A percentile compares a stretch with the other conserved stretches of the same genome.
Evolutionary conservation across 2,888 invertebrate genomes (phyloP).

Genomic region (Aphrophora alni): DNA sequence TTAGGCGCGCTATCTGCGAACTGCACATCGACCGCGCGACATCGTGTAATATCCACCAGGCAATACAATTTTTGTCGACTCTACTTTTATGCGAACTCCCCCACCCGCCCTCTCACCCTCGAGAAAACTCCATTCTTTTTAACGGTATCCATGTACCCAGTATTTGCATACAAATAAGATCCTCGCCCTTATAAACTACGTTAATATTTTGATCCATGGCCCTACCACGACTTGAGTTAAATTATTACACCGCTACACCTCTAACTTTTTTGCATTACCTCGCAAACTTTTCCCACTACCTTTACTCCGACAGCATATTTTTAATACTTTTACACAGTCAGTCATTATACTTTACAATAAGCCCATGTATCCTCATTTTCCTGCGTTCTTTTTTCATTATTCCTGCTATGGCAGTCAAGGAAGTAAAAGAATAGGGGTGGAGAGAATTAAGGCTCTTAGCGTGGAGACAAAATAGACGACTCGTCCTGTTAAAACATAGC

Average conservation of each 20-base stretch:
- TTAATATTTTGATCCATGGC: conserved; percentile 40
- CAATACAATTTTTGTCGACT: conserved; percentile 20
- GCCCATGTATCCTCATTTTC: conserved; percentile 44
- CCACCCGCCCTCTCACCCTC: not conserved
- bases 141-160: conserved; percentile 38
- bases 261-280: conserved; percentile 29
- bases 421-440: not conserved
- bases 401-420: conserved; percentile 8
- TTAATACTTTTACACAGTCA: conserved; percentile 44
- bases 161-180: conserved; percentile 44
- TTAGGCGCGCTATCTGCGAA: not conserved
- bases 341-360: conserved; percentile 47
- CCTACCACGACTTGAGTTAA: conserved; percentile 13
- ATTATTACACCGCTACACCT: conserved; percentile 38
- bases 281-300: not conserved
- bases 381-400: conserved; percentile 45
- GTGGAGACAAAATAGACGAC: conserved; percentile 37
- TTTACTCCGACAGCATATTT: conserved; percentile 32
- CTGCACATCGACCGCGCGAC: not conserved
- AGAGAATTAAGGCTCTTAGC: conserved; percentile 11
- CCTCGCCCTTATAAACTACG: conserved; percentile 18
- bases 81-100: conserved; percentile 16
- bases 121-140: conserved; percentile 33
- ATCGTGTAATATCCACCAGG: conserved; percentile 9
- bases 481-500: conserved; percentile 22